Percentiles rank a stretch among this genome's conserved stretches.
Conservation (phyloP, 92 coral and sea anemone species). For the Palythoa grandis region DNA sequence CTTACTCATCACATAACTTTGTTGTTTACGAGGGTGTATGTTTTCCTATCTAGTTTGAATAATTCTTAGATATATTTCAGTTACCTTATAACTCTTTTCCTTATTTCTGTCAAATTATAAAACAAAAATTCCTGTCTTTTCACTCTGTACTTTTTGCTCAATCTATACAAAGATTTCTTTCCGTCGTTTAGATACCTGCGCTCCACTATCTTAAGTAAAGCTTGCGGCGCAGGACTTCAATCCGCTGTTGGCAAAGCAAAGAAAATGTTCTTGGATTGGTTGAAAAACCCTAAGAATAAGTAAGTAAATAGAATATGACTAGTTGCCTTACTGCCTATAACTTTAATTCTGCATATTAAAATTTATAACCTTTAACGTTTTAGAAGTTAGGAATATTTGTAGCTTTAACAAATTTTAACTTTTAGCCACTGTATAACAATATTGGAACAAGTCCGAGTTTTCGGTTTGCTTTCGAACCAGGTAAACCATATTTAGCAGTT, state of each 20-base stretch:
- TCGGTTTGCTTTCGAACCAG: no score
- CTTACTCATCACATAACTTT: no score
- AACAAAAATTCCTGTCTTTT: no score
- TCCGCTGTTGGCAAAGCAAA: constrained; percentile 62
- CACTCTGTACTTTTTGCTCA: no score
- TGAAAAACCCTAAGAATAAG: constrained; percentile 56
- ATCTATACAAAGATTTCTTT: neutral
- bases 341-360: neutral
- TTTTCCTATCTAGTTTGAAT: no score
- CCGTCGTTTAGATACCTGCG: constrained; percentile 68
- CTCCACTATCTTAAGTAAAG: constrained; percentile 61
- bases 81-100: no score
- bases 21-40: no score
- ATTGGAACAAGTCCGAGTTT: neutral
- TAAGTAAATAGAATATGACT: constrained; percentile 3
- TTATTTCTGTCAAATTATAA: no score
- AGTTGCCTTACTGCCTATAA: neutral
- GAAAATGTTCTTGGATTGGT: constrained; percentile 65
- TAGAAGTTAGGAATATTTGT: neutral
- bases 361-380: neutral
- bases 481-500: no score
- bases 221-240: constrained; percentile 76
- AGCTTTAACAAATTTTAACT: neutral
- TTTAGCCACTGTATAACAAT: neutral
- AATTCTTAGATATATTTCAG: no score